These are phyloP conservation scores for Ranitomeya imitator DNA, from an alignment of 2,113 vertebrate genomes.

Conservation along the genomic window DNA sequence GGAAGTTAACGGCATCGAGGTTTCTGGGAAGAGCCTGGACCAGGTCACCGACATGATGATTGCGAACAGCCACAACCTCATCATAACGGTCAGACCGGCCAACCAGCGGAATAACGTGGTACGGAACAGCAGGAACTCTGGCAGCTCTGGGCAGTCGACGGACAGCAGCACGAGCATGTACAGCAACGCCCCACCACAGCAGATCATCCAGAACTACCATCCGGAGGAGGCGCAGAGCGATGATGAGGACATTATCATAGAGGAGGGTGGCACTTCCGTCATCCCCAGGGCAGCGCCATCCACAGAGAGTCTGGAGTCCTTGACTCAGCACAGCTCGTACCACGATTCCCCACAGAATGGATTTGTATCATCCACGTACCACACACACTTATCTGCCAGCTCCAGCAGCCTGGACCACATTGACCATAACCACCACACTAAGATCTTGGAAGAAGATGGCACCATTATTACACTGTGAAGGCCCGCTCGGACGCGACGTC, in stretches of 20 bases:
- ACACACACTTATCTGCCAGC: slow-evolving; percentile 65
- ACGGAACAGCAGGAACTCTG: slow-evolving; percentile 84
- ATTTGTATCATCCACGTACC: slow-evolving; percentile 72
- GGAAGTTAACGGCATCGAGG: slow-evolving; percentile 96
- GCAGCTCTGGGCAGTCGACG: slow-evolving; percentile 90
- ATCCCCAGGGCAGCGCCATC: slow-evolving; percentile 68
- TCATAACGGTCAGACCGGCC: slow-evolving; percentile 93
- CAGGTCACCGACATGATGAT: slow-evolving; percentile 99
- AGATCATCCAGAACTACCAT: slow-evolving; percentile 78
- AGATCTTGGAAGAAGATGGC: slow-evolving; percentile 89
- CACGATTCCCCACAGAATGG: slow-evolving; percentile 83
- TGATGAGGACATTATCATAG: slow-evolving; percentile 90
- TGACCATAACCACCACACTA: slow-evolving; percentile 65
- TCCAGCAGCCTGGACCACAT: slow-evolving; percentile 67
- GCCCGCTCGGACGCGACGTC: not conserved
- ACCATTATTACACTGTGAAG: slow-evolving; percentile 92
- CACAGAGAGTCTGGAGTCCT: slow-evolving; percentile 74
- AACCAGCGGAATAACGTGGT: slow-evolving; percentile 96
- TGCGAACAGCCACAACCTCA: slow-evolving; percentile 97
- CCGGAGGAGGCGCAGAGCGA: slow-evolving; percentile 88
- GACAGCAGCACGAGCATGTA: slow-evolving; percentile 84
- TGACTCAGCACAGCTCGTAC: slow-evolving; percentile 82
- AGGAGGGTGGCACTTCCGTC: slow-evolving; percentile 75
- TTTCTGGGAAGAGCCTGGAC: slow-evolving; percentile 92
- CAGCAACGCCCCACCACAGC: slow-evolving; percentile 72